A percentile compares a stretch with the other conserved stretches of the same genome.
These are phyloP conservation scores for Miltochrista miniata DNA, from an alignment of 2,888 invertebrate genomes.

Conservation along the genomic window DNA sequence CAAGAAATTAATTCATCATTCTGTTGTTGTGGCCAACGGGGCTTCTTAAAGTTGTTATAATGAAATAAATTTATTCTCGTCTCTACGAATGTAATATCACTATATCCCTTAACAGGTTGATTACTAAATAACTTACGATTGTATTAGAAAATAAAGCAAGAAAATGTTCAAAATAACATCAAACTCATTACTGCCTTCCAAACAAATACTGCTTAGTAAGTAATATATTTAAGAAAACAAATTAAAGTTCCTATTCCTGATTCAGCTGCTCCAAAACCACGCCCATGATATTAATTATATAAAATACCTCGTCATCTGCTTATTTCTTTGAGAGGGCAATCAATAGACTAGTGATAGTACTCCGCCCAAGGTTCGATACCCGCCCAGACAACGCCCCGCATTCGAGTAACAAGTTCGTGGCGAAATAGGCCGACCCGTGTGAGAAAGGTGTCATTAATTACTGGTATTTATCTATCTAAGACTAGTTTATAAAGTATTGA, in stretches of 20 bases:
- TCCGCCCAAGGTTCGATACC: slow-evolving; percentile 46
- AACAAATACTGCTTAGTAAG: slow-evolving; percentile 32
- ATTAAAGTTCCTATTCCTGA: slow-evolving; percentile 32
- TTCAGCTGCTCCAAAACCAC: slow-evolving; percentile 52
- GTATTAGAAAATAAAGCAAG: background rate
- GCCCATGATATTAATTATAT: slow-evolving; percentile 54
- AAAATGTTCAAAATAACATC: background rate
- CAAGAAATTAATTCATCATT: too few relatives aligned
- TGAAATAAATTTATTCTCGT: too few relatives aligned
- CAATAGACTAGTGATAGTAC: slow-evolving; percentile 37
- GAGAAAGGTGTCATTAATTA: slow-evolving; percentile 33
- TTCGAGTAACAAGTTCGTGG: slow-evolving; percentile 37
- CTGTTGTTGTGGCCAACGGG: too few relatives aligned
- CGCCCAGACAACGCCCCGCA: slow-evolving; percentile 50
- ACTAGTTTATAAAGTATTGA: background rate
- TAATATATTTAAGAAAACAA: slow-evolving; percentile 30
- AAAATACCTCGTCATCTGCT: slow-evolving; percentile 52
- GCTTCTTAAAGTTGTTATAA: too few relatives aligned
- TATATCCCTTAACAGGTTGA: too few relatives aligned
- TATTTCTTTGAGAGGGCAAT: slow-evolving; percentile 27
- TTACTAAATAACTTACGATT: background rate
- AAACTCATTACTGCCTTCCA: background rate
- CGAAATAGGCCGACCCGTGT: slow-evolving; percentile 38
- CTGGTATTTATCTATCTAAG: slow-evolving; percentile 12
- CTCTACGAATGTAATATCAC: too few relatives aligned